Conservation (phyloP, 92 coral and sea anemone genomes). For the Blastomussa wellsi region DNA sequence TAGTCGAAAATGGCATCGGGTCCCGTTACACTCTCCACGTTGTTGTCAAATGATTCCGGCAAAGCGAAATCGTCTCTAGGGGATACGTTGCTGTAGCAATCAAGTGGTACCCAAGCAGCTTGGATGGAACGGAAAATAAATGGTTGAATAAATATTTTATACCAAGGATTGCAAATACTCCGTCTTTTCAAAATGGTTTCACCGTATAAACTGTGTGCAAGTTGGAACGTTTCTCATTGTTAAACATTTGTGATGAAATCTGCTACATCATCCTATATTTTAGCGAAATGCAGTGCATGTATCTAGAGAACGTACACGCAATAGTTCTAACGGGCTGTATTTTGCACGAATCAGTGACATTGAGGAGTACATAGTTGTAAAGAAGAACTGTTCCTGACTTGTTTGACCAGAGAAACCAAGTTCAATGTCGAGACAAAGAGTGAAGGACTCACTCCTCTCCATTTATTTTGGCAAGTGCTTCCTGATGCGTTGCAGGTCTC, state of each 20-base stretch:
- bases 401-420: background rate
- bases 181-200: too few relatives aligned
- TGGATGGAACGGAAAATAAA: background rate
- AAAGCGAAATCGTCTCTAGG: background rate
- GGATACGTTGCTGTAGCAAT: slow-evolving; percentile 3
- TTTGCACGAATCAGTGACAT: background rate
- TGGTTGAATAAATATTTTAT: background rate
- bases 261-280: too few relatives aligned
- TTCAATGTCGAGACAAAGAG: background rate
- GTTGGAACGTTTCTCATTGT: too few relatives aligned
- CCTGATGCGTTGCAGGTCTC: too few relatives aligned
- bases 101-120: slow-evolving; percentile 1
- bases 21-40: background rate
- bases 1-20: slow-evolving; percentile 6
- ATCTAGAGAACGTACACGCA: too few relatives aligned
- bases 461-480: too few relatives aligned
- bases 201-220: too few relatives aligned
- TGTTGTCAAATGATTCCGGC: background rate
- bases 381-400: background rate
- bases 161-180: background rate
- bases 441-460: too few relatives aligned
- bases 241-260: background rate
- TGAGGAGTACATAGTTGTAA: background rate
- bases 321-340: too few relatives aligned
- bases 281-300: too few relatives aligned